These are phyloP conservation scores for Amblyraja radiata DNA, from an alignment of 2,797 vertebrate species.

Conservation along the genomic window DNA sequence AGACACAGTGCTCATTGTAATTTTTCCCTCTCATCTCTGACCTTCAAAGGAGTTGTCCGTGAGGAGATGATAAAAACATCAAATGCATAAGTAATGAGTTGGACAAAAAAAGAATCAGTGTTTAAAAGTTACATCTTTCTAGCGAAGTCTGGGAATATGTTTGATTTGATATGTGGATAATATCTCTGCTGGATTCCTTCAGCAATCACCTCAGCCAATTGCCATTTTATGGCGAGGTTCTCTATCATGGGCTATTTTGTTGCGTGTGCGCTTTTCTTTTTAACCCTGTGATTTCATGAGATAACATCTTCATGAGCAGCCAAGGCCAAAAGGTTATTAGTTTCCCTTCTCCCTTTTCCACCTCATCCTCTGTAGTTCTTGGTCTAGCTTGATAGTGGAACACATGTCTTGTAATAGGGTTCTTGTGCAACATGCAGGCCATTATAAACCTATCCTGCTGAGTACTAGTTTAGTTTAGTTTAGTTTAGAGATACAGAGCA, in stretches of 20 bases:
- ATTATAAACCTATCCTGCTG: no score
- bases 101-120: neutral
- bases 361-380: no score
- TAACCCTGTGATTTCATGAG: no score
- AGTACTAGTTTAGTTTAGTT: no score
- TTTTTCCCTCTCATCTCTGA: neutral
- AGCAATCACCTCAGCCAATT: neutral
- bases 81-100: neutral
- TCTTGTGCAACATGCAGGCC: no score
- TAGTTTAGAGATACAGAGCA: no score
- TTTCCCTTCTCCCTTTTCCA: no score
- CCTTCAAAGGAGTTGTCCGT: conserved; percentile 5
- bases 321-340: no score
- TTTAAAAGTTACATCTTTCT: neutral
- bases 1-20: neutral
- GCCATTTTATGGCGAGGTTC: neutral
- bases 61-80: neutral
- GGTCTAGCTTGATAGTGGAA: no score
- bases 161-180: neutral
- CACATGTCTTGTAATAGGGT: no score
- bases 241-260: neutral
- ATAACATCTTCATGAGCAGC: no score
- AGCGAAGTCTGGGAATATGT: neutral
- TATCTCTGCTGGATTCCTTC: neutral
- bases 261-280: neutral